Conservation (phyloP, 2,113 vertebrate species). For the Taxidea taxus region DNA sequence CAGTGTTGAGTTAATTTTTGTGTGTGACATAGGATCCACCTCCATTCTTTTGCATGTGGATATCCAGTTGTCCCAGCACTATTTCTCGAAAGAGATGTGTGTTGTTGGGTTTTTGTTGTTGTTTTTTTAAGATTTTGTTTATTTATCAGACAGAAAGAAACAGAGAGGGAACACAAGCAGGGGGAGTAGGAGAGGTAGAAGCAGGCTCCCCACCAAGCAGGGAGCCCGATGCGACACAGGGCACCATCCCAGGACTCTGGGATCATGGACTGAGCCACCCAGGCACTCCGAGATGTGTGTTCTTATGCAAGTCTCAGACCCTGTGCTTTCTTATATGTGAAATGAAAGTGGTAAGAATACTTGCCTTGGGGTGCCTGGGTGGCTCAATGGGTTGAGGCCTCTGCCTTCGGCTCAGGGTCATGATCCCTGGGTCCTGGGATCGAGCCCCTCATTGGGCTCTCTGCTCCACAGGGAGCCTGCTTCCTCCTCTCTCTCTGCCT, state of each 20-base stretch:
- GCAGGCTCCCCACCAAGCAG: no score
- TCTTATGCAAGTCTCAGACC: neutral
- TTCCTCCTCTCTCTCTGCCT: no score
- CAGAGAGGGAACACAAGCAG: neutral
- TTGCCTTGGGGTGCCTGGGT: no score
- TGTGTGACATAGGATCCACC: neutral
- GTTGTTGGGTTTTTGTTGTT: neutral
- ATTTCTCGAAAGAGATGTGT: neutral
- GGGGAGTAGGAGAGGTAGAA: neutral
- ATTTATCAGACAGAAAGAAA: no score
- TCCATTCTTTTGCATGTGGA: neutral
- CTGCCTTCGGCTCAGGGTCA: no score
- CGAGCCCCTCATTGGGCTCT: no score
- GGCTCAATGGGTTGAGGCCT: no score
- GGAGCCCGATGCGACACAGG: no score
- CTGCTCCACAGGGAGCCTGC: no score
- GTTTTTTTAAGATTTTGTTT: neutral
- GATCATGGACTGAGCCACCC: neutral
- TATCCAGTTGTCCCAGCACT: neutral
- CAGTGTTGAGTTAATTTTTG: conserved; percentile 12
- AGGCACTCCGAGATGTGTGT: neutral
- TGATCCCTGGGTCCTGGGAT: no score
- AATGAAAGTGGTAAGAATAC: neutral
- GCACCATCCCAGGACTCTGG: neutral
- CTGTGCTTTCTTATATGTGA: neutral